Base-by-base conservation (phyloP, 2,113 vertebrate genomes). In the Felis chaus region DNA sequence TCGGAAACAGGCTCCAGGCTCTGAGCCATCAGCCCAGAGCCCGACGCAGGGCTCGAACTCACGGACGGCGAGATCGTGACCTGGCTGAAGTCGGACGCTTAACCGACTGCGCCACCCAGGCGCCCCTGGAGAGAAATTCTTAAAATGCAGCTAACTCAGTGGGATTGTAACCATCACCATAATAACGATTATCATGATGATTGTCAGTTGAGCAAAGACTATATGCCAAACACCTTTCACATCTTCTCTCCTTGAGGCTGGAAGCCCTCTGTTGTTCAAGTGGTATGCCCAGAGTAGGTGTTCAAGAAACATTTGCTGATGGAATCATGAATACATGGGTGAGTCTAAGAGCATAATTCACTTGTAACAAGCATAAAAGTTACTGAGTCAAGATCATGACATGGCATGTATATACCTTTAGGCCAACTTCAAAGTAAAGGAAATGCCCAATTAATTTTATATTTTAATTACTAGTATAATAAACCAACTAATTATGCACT, bases 381-480 rank as follows among this genome's bases (percentile, higher is more conserved):
- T 50, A 66, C 84, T 92, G 81, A 84, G 45, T 94, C 91, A 96
- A 55, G 5, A 39, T 94, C 68, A 85, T 90, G 87, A n/a, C 57
- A 82, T 18, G 27, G 31, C 81, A 85, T 90, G 74, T 82, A 16
- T 57, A 78, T 84, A 80, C 19, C 71, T 97, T 96, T 83, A 96
- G 83, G 78, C 2, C 65, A 94, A 95, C 90, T 97, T 97, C 92
- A 97, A 97, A 96, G 96, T 80, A 96, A 98, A 94, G 94, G 92
- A 97, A 97, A 95, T 78, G 80, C 11, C 16, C 89, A 97, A 97
- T 95, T 98, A 95, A 96, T 83, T 97, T 97, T 85, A 82, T 74
- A 95, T 91, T 94, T 96, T 97, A 97, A 97, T 96, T 97, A 83
- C 69, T 95, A 83, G 83, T 89, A 68, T 92, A 90, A 96, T 95